Base-by-base conservation (phyloP, 2,888 invertebrate species). In the Apamea anceps region DNA sequence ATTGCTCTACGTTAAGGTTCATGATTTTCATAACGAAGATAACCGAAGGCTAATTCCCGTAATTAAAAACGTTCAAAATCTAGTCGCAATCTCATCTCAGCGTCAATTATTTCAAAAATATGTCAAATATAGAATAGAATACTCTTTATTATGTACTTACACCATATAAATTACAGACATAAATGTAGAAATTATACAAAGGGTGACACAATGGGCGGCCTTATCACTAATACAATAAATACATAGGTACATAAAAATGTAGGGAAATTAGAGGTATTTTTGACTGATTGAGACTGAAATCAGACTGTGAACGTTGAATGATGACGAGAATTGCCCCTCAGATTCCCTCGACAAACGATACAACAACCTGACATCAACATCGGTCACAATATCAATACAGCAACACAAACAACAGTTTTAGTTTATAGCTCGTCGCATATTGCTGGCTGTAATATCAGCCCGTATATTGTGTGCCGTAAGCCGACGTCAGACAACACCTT, bases 401-500 rank as follows among this genome's bases (percentile, higher is more conserved):
- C 28, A 65, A 80, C n/a, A 72, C 71, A 75, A 84, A 66, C 81
- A 85, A 67, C 77, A 75, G 72, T 81, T 82, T 80, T 82, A 84
- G 78, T 88, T 88, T 83, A 85, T 79, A 32, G 74, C 81, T 82
- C 67, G 71, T 81, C 79, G 73, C 74, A 79, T 82, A 81, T 87
- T 87, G 90, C 84, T 88, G 2, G 87, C 32, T 72, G 81, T 77
- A 88, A 85, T 90, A 82, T 67, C 66, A 37, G 13, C 65, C 90
- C 90, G 93, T 95, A 86, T 92, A 85, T 94, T 91, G 85, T 80
- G 84, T 79, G 81, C 88, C 89, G 92, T 93, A 94, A 94, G 94
- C 93, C 91, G 93, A 94, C 95, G 92, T 94, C 95, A 96, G 95
- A 96, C 95, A 96, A 94, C 96, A 95, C 96, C 95, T 95, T 94